These are phyloP conservation scores for Myotis daubentonii DNA, from an alignment of 2,797 vertebrate genomes.

Conservation along the genomic window DNA sequence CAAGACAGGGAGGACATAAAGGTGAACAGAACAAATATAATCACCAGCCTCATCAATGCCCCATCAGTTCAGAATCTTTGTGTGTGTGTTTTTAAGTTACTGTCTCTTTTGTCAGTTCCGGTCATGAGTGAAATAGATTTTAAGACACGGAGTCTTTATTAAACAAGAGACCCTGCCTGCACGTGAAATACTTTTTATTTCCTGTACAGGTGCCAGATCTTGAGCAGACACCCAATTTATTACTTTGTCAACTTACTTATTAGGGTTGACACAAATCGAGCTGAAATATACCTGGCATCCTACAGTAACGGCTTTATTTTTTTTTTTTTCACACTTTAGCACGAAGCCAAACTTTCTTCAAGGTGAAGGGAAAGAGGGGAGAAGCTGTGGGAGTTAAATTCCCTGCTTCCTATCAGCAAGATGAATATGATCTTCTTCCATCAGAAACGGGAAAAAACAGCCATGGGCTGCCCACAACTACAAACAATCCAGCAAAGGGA, in stretches of 20 bases:
- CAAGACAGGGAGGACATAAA: neutral
- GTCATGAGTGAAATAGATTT: neutral
- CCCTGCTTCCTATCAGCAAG: conserved; percentile 84
- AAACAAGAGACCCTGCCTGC: conserved; percentile 78
- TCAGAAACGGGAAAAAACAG: conserved; percentile 79
- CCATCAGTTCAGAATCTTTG: neutral
- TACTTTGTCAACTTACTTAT: conserved; percentile 86
- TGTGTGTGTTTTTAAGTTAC: neutral
- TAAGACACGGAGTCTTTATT: neutral
- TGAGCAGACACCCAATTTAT: conserved; percentile 86
- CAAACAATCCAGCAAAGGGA: conserved; percentile 79
- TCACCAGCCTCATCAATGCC: neutral
- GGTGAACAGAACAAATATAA: neutral
- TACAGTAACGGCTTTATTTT: conserved; percentile 77
- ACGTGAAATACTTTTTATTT: conserved; percentile 85
- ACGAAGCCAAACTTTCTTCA: conserved; percentile 82
- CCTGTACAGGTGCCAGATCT: conserved; percentile 86
- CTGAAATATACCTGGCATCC: conserved; percentile 84
- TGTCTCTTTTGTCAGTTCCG: conserved; percentile 68
- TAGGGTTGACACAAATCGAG: conserved; percentile 87
- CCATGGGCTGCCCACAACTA: conserved; percentile 80
- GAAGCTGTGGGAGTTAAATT: conserved; percentile 81
- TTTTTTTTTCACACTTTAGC: conserved; percentile 75
- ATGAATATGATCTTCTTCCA: conserved; percentile 81
- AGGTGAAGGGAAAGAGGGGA: conserved; percentile 73